Percentiles rank a stretch among this genome's conserved stretches.
Conservation (phyloP, 2,888 invertebrate species). For the Serrognathus titanus region DNA sequence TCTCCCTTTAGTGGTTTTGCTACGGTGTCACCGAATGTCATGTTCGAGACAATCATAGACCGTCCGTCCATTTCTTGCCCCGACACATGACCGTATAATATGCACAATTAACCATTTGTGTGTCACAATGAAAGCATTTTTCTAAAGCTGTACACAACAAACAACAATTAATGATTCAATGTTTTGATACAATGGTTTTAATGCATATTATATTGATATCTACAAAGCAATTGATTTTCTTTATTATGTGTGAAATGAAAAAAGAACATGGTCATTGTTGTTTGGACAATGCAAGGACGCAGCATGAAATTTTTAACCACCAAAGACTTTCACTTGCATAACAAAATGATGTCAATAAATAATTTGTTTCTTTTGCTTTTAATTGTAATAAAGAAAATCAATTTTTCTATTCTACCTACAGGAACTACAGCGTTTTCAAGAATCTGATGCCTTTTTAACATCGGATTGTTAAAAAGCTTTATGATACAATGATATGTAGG, state of each 20-base stretch:
- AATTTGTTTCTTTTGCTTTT: too few species aligned
- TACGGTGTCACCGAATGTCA: constrained; percentile 45
- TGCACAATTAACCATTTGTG: constrained; percentile 44
- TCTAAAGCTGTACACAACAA: constrained; percentile 49
- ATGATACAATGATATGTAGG: constrained; percentile 15
- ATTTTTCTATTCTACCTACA: constrained; percentile 10
- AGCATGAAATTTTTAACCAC: too few species aligned
- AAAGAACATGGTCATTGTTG: not conserved
- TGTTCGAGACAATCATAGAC: constrained; percentile 18
- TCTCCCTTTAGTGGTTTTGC: constrained; percentile 47
- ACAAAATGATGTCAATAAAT: too few species aligned
- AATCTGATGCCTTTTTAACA: not conserved
- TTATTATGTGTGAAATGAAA: not conserved
- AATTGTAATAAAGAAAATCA: constrained; percentile 19
- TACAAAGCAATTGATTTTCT: constrained; percentile 26
- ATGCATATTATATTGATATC: constrained; percentile 44
- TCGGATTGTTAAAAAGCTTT: not conserved
- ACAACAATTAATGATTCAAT: constrained; percentile 38
- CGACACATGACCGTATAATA: constrained; percentile 42
- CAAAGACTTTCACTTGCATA: too few species aligned
- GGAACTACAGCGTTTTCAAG: constrained; percentile 11
- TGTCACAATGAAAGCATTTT: constrained; percentile 37
- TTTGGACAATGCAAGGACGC: too few species aligned
- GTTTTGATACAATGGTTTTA: constrained; percentile 43
- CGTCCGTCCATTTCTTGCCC: constrained; percentile 24